These are phyloP conservation scores for Saccostrea glomerata DNA, from an alignment of 1,140 invertebrate species.

Conservation along the genomic window DNA sequence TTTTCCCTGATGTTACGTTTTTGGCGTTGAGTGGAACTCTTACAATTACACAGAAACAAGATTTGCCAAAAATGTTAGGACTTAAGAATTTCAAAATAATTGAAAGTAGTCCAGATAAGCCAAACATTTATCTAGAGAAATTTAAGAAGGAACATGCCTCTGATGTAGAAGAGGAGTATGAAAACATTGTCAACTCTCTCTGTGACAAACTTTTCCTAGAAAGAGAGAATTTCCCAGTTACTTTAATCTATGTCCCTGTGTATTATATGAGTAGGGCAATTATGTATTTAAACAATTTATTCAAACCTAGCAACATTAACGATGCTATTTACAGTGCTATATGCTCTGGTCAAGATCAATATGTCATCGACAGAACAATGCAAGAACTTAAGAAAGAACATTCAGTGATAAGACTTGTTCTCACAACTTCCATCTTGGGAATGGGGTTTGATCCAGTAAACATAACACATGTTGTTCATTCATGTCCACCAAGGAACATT, in stretches of 20 bases:
- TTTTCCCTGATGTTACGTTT: background rate
- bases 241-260: background rate
- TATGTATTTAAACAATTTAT: background rate
- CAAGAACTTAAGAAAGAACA: conserved; percentile 42
- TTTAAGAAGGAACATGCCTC: background rate
- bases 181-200: background rate
- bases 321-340: conserved; percentile 45
- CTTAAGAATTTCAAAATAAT: background rate
- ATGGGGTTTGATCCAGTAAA: conserved; percentile 47
- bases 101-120: background rate
- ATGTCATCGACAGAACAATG: conserved; percentile 35
- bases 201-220: background rate
- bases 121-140: background rate
- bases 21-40: background rate
- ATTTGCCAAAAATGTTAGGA: background rate
- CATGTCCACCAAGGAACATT: conserved; percentile 38
- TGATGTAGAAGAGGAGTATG: background rate
- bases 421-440: conserved; percentile 32
- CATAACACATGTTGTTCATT: conserved; percentile 38
- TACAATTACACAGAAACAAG: background rate
- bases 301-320: conserved; percentile 4
- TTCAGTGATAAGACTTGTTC: conserved; percentile 37
- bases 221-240: background rate
- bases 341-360: conserved; percentile 41
- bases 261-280: background rate